Percentiles rank a stretch among this genome's conserved stretches.
These are phyloP conservation scores for Gulo gulo DNA, from an alignment of 2,113 vertebrate genomes.

Conservation along the genomic window DNA sequence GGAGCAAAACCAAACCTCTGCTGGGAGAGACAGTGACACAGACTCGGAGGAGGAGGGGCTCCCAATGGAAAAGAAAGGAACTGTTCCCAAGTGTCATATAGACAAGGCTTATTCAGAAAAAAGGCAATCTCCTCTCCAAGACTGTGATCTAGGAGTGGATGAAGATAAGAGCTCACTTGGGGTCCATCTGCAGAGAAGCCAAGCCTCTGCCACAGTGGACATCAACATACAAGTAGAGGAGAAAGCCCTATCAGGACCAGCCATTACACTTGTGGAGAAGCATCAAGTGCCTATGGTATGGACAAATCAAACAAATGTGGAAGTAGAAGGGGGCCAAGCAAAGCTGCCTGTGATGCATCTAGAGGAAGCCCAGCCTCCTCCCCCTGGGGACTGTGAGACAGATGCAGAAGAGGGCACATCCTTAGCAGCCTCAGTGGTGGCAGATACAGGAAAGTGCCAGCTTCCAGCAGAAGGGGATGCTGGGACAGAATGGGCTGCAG, in stretches of 20 bases:
- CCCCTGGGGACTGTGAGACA: neutral
- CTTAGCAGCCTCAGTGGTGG: neutral
- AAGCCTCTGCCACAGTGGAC: neutral
- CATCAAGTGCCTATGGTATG: neutral
- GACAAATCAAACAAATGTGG: neutral
- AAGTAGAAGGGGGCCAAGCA: neutral
- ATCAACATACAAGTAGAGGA: constrained; percentile 40
- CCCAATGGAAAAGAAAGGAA: neutral
- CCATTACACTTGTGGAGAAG: neutral
- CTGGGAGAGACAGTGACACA: constrained; percentile 8
- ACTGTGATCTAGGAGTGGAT: neutral
- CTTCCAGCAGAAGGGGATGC: neutral
- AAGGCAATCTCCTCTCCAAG: neutral
- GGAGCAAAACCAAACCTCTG: neutral
- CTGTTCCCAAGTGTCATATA: neutral
- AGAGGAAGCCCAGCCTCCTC: neutral
- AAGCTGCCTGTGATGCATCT: neutral
- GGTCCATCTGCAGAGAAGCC: neutral
- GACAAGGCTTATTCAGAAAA: neutral
- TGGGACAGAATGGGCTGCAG: neutral
- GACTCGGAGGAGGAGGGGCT: neutral
- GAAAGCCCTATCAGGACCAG: neutral
- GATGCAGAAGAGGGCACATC: neutral
- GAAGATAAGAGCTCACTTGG: neutral
- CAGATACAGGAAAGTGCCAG: neutral